Percentiles rank a stretch among this genome's conserved stretches.
phyloP scores from a whole-genome alignment of 2,113 vertebrate species.

The Recurvirostra avosetta region DNA sequence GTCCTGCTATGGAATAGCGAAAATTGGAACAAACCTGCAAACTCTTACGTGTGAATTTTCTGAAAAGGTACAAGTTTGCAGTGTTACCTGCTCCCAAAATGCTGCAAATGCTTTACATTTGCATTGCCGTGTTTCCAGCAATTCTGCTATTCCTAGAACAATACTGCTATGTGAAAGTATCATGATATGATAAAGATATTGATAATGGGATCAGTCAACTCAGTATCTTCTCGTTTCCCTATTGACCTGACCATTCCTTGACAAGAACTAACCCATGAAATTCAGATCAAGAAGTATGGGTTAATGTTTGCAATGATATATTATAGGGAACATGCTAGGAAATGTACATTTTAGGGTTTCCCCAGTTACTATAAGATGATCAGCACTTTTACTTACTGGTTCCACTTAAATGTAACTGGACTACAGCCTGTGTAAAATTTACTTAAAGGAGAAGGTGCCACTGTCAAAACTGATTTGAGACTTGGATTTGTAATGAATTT shows the following conservation, averaged over 20 bases:
- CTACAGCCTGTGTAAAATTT: not conserved
- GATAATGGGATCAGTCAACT: not conserved
- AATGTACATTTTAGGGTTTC: not conserved
- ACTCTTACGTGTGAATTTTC: not conserved
- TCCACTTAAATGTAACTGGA: not conserved
- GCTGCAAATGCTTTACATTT: not conserved
- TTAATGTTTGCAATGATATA: not conserved
- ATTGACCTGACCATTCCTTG: not conserved
- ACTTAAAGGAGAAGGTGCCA: not conserved
- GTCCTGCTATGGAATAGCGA: not conserved
- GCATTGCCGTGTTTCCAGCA: not conserved
- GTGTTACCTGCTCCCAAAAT: not conserved
- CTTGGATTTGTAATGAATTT: not conserved
- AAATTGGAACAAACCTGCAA: not conserved
- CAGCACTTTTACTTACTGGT: not conserved
- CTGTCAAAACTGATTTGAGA: not conserved
- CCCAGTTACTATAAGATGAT: not conserved
- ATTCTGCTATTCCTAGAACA: not conserved
- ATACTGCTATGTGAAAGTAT: not conserved
- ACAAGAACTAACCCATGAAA: not conserved
- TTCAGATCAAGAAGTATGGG: not conserved
- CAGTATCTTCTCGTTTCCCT: not conserved
- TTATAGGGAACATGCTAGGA: not conserved
- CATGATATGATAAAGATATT: not conserved
- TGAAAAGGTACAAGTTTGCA: not conserved